Conservation (phyloP, 1,140 invertebrate species). For the Zeugodacus cucurbitae region DNA sequence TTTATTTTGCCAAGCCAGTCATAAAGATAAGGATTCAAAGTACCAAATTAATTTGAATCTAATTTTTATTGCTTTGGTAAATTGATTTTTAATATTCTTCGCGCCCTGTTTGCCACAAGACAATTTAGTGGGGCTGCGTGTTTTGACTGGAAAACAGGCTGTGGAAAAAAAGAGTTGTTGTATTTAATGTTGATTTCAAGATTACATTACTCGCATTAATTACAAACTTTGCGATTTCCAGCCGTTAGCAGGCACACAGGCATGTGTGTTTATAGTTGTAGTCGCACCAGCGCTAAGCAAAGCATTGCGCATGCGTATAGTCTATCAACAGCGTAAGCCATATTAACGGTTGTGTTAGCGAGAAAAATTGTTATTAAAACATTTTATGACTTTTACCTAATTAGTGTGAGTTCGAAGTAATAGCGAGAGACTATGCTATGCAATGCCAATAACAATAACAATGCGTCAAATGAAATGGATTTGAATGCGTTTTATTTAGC, state of each 20-base stretch:
- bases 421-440: no score
- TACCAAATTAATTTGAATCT: conserved; percentile 37
- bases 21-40: conserved; percentile 20
- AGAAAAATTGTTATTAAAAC: conserved; percentile 14
- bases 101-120: conserved; percentile 23
- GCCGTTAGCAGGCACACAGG: background rate
- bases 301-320: background rate
- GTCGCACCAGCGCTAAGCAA: background rate
- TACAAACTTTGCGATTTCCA: background rate
- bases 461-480: background rate
- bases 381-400: conserved; percentile 25
- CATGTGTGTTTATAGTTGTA: no score
- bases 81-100: conserved; percentile 37
- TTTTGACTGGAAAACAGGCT: background rate
- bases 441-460: background rate
- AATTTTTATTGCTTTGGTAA: conserved; percentile 22
- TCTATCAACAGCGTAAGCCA: background rate
- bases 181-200: conserved; percentile 6
- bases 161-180: background rate
- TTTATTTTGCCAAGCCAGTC: conserved; percentile 15
- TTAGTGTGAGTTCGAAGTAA: background rate
- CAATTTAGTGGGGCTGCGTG: background rate
- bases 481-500: conserved; percentile 16
- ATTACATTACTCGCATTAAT: background rate
- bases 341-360: background rate